phyloP scores from a whole-genome alignment of 37 sponge, comb jelly and placozoan genomes.

The Ephydatia muelleri region DNA sequence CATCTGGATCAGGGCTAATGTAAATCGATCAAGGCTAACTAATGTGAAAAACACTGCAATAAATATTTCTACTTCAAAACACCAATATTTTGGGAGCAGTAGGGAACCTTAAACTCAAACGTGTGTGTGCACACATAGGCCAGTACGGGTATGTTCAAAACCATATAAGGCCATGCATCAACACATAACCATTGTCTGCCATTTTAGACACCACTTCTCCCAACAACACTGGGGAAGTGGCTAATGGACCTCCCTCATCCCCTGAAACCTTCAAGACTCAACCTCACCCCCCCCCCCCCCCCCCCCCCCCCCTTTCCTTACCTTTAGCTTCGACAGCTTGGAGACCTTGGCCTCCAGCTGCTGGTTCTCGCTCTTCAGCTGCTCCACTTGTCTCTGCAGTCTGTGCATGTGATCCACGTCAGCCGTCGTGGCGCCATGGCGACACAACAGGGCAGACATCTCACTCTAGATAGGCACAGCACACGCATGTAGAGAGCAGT shows the following conservation, averaged over 20 bases:
- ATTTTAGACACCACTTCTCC: neutral
- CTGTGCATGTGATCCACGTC: constrained; percentile 50
- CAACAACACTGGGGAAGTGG: neutral
- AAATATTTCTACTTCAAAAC: too few relatives aligned
- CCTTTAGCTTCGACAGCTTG: constrained; percentile 27
- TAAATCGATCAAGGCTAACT: too few relatives aligned
- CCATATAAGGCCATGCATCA: neutral
- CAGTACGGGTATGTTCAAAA: too few relatives aligned
- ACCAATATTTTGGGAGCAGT: too few relatives aligned
- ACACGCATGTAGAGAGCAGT: neutral
- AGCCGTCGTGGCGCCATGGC: constrained; percentile 32
- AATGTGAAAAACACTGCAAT: too few relatives aligned
- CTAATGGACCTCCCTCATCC: neutral
- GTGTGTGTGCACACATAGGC: too few relatives aligned
- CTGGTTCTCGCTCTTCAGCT: constrained; percentile 44
- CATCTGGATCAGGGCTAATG: too few relatives aligned
- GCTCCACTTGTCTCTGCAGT: constrained; percentile 45
- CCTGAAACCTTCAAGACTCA: neutral
- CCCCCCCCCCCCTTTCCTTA: neutral
- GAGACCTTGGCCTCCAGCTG: constrained; percentile 31
- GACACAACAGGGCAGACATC: constrained; percentile 63
- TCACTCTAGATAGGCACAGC: constrained; percentile 37
- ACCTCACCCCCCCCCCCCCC: neutral
- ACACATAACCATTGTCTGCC: neutral
- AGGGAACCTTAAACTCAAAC: too few relatives aligned